A percentile compares a stretch with the other conserved stretches of the same genome.
These are phyloP conservation scores for Tyrophagus putrescentiae DNA, from an alignment of 1,140 invertebrate species.

Conservation along the genomic window DNA sequence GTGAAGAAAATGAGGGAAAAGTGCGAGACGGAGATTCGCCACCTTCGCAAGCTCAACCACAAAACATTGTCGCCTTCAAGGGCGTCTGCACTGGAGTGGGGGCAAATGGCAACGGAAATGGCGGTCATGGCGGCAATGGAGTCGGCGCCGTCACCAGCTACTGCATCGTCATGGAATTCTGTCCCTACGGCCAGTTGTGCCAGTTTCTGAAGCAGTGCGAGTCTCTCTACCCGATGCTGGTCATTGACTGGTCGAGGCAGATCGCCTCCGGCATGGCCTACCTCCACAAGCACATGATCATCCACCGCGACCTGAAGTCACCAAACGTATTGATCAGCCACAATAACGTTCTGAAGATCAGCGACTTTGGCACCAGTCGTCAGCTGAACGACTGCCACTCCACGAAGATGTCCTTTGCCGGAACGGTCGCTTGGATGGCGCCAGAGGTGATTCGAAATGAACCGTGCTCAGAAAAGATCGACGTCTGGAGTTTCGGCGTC, in stretches of 20 bases:
- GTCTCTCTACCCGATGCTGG: conserved; percentile 57
- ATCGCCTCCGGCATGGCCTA: conserved; percentile 92
- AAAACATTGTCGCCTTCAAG: conserved; percentile 90
- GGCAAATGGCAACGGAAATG: too few relatives aligned
- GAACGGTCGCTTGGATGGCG: conserved; percentile 84
- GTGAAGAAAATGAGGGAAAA: conserved; percentile 89
- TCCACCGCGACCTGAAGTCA: conserved; percentile 68
- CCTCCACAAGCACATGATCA: conserved; percentile 87
- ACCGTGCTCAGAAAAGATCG: conserved; percentile 35
- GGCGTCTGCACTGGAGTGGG: conserved; percentile 79
- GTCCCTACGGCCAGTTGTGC: conserved; percentile 83
- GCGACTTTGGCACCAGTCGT: conserved; percentile 89
- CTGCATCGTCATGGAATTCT: conserved; percentile 96
- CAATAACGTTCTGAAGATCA: conserved; percentile 83
- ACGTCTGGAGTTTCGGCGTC: conserved; percentile 60
- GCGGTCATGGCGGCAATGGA: too few relatives aligned
- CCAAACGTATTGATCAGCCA: conserved; percentile 54
- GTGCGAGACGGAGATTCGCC: conserved; percentile 84
- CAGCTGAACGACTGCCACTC: conserved; percentile 80
- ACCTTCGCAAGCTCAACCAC: conserved; percentile 84
- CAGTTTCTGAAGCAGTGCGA: conserved; percentile 66
- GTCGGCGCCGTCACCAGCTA: conserved; percentile 80
- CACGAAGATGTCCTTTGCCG: conserved; percentile 91
- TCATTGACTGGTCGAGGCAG: conserved; percentile 84
- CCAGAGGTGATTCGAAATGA: conserved; percentile 95